Evolutionary conservation across 2,113 vertebrate species (phyloP).

Genomic region (Sapajus apella): DNA sequence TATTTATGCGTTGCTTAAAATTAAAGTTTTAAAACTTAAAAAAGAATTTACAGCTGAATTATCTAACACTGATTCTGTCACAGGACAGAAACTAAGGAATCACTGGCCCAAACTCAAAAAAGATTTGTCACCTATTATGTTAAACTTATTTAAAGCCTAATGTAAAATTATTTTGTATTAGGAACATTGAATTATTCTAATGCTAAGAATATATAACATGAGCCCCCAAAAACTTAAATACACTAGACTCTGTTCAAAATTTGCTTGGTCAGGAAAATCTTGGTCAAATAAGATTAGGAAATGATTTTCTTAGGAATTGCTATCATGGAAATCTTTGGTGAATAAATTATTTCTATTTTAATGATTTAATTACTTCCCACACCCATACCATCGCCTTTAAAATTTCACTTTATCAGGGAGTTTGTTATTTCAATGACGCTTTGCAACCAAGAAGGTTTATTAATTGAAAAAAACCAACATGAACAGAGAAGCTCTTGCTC

Average conservation of each 20-base stretch:
- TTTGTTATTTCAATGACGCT: slow-evolving; percentile 30
- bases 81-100: not conserved
- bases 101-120: not conserved
- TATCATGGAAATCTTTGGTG: not conserved
- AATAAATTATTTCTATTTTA: slow-evolving; percentile 26
- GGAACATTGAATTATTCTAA: not conserved
- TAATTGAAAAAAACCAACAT: not conserved
- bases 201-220: not conserved
- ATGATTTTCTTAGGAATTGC: slow-evolving; percentile 6
- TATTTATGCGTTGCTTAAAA: not conserved
- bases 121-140: slow-evolving; percentile 1
- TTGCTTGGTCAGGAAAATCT: not conserved
- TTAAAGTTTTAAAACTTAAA: not conserved
- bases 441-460: not conserved
- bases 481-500: not conserved
- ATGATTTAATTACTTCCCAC: not conserved
- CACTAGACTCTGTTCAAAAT: not conserved
- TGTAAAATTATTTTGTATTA: not conserved
- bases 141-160: not conserved
- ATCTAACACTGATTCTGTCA: not conserved
- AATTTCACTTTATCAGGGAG: not conserved
- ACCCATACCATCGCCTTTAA: not conserved
- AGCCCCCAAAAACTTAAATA: not conserved
- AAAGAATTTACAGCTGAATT: slow-evolving; percentile 4
- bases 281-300: not conserved